Conservation (phyloP, 2,888 invertebrate species). For the Bhutanitis thaidina region DNA sequence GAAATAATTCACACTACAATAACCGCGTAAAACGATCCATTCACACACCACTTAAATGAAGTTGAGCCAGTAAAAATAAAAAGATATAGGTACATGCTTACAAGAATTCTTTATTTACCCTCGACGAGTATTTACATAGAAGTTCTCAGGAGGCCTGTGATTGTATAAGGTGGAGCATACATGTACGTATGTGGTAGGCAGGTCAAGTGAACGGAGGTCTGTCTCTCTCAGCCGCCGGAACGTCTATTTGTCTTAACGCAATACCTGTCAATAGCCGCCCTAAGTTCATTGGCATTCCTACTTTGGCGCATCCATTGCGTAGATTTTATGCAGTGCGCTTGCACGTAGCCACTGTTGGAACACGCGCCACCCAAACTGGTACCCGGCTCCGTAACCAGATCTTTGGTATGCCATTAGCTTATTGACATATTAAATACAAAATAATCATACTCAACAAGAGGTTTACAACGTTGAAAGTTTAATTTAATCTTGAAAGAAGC, state of each 20-base stretch:
- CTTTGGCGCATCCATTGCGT: conserved; percentile 74
- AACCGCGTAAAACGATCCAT: conserved; percentile 15
- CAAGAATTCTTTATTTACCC: conserved; percentile 70
- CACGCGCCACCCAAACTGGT: conserved; percentile 64
- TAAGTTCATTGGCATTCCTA: conserved; percentile 76
- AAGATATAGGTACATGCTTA: conserved; percentile 47
- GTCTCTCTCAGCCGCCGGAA: conserved; percentile 67
- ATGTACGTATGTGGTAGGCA: conserved; percentile 41
- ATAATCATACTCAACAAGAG: conserved; percentile 58
- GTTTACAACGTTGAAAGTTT: conserved; percentile 41
- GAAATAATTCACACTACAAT: too few species aligned
- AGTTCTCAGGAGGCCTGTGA: conserved; percentile 67
- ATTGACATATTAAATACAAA: conserved; percentile 69
- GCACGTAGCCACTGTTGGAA: conserved; percentile 50
- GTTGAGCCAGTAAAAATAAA: conserved; percentile 14
- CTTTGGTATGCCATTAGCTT: conserved; percentile 68
- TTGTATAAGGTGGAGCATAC: conserved; percentile 43
- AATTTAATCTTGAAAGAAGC: conserved; percentile 22
- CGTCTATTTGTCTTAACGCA: conserved; percentile 78
- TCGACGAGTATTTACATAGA: conserved; percentile 68
- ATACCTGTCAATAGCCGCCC: conserved; percentile 77
- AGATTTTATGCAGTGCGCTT: conserved; percentile 66
- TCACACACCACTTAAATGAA: conserved; percentile 16
- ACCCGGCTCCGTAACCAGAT: conserved; percentile 62
- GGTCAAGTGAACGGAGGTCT: conserved; percentile 74